Evolutionary conservation across 92 coral and sea anemone species (phyloP).

Genomic region (Diadumene lineata): DNA sequence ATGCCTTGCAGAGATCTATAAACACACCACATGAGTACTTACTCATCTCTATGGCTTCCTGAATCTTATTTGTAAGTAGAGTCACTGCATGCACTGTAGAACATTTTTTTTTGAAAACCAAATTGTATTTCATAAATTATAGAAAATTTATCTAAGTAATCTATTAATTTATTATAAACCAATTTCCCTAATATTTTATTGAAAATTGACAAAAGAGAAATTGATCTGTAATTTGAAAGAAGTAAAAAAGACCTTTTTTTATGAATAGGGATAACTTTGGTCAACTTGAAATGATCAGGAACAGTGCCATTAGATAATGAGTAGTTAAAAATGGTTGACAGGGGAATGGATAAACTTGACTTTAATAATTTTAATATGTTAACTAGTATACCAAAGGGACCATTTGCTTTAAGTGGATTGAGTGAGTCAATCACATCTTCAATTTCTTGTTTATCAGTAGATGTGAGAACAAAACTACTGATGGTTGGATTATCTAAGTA

Average conservation of each 20-base stretch:
- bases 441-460: conserved; percentile 20
- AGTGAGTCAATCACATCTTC: neutral
- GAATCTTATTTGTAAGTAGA: conserved; percentile 50
- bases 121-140: conserved; percentile 29
- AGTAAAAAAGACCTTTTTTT: conserved; percentile 6
- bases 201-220: conserved; percentile 24
- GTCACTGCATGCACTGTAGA: conserved; percentile 48
- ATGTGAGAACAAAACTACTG: neutral
- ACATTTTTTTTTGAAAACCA: conserved; percentile 38
- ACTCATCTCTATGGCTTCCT: conserved; percentile 55
- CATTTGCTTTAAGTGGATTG: neutral
- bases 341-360: conserved; percentile 1
- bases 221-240: conserved; percentile 27
- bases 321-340: conserved; percentile 5
- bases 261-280: conserved; percentile 2
- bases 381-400: conserved; percentile 14
- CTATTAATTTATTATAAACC: conserved; percentile 28
- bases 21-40: conserved; percentile 53
- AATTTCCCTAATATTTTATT: conserved; percentile 1
- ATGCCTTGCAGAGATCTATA: conserved; percentile 39
- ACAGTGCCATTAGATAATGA: neutral
- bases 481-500: neutral
- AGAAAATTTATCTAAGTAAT: conserved; percentile 25
- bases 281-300: conserved; percentile 13
- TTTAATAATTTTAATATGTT: conserved; percentile 8